Percentiles rank a stretch among this genome's conserved stretches.
Evolutionary conservation across 30 jellyfish, hydroid and myxozoan genomes (phyloP).

Genomic region (Aurelia sp.): DNA sequence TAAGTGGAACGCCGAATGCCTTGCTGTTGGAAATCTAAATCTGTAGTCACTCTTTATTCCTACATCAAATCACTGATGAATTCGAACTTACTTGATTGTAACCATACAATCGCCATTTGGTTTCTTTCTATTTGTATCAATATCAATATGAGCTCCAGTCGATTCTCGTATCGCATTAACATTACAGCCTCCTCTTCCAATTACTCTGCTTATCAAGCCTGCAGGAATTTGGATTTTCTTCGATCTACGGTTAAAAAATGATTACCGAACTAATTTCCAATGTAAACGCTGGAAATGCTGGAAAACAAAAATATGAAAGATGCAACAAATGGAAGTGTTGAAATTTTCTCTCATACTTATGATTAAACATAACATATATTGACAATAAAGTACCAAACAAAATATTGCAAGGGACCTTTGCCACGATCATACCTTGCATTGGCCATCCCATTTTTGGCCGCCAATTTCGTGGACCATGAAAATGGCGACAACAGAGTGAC

Average conservation of each 20-base stretch:
- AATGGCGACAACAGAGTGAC: too few species aligned
- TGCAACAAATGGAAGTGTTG: too few species aligned
- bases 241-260: slow-evolving; percentile 35
- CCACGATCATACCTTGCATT: too few species aligned
- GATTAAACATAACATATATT: too few species aligned
- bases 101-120: slow-evolving; percentile 99
- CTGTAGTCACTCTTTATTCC: neutral
- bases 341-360: too few species aligned
- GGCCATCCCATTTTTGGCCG: too few species aligned
- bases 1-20: too few species aligned
- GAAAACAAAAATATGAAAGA: too few species aligned
- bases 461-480: too few species aligned
- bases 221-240: slow-evolving; percentile 96
- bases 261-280: too few species aligned
- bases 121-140: slow-evolving; percentile 96
- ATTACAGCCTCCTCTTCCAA: slow-evolving; percentile 99
- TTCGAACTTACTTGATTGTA: slow-evolving; percentile 84
- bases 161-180: slow-evolving; percentile 93
- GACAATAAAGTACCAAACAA: too few species aligned
- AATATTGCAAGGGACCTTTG: too few species aligned
- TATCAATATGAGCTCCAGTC: slow-evolving; percentile 95
- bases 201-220: slow-evolving; percentile 86
- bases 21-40: neutral
- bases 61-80: neutral
- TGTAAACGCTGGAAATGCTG: neutral